Conservation (phyloP, 2,797 vertebrate genomes). For the Uromys caudimaculatus region DNA sequence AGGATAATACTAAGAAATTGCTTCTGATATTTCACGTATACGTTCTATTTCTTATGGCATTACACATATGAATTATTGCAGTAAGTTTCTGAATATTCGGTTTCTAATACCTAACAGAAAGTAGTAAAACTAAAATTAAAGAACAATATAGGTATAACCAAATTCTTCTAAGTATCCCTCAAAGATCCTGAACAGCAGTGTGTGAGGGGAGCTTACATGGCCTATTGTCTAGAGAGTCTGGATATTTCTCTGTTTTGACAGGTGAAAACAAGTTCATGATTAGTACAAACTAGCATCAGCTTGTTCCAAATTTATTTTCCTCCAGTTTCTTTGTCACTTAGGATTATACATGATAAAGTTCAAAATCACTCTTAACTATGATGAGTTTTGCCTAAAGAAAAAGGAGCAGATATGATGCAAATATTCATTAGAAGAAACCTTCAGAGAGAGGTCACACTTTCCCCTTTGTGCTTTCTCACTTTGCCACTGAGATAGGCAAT, state of each 20-base stretch:
- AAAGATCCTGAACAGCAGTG: background rate
- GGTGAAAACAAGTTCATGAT: background rate
- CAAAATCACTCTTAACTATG: background rate
- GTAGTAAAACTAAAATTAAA: background rate
- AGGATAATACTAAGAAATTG: background rate
- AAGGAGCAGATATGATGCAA: background rate
- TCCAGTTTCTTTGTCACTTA: background rate
- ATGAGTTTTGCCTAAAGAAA: background rate
- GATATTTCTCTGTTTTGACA: background rate
- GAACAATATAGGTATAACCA: background rate
- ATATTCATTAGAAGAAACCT: background rate
- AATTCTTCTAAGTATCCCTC: background rate
- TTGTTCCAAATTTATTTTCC: background rate
- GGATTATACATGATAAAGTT: background rate
- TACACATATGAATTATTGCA: background rate
- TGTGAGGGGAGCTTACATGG: background rate
- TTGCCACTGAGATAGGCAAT: background rate
- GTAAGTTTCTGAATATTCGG: background rate
- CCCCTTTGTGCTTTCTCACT: background rate
- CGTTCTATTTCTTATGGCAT: background rate
- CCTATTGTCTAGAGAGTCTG: background rate
- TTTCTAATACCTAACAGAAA: background rate
- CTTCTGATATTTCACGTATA: background rate
- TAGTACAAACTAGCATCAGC: background rate
- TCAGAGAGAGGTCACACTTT: background rate